Evolutionary conservation across 2,113 vertebrate species (phyloP), one percentile per base, ranked within the genome.

Genomic region (Caretta caretta): DNA sequence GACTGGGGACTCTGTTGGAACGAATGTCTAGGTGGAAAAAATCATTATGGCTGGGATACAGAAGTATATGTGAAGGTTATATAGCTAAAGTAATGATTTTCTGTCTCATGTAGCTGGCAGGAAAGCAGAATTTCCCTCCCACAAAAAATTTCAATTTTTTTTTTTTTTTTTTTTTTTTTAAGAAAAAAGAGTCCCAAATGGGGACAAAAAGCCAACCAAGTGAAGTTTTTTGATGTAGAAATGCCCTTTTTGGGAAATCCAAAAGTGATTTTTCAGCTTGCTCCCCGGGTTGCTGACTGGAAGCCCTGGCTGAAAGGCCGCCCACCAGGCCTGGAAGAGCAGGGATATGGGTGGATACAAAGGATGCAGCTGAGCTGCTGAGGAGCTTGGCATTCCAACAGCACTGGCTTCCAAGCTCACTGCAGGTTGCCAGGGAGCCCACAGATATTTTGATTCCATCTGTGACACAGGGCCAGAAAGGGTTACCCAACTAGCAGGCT

Each of bases 341-440:
- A 65, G 12, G 31, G 14, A 65, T 65, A 17, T 35, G 31, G 31
- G 14, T 31, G 16, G 31, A 9, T n/a, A n/a, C 62, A 65, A 16
- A 65, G 16, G 31, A 65, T 35, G 62, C 62, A 65, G 62, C 31
- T 8, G 31, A 31, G 59, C 59, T 35, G 29, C 59, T 65, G 31
- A 35, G 59, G 29, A 31, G 31, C 59, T 35, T 65, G 62, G 35
- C 31, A 65, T 35, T 65, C 31, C 75, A 88, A 87, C 80, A 88
- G 80, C 78, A 24, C 27, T 90, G 75, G 92, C 88, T 96, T 96
- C 48, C 54, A 87, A n/a, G 48, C 91, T 19, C 12, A 42, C 35
- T 50, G 53, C 19, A 53, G 19, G 53, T 53, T 53, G 38, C 38
- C 72, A 75, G 46, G 38, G 38, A 22, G 22, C 20, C 38, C 17